A percentile compares a stretch with the other conserved stretches of the same genome.
phyloP scores from a whole-genome alignment of 2,888 invertebrate species.

The Drosophila formosana region DNA sequence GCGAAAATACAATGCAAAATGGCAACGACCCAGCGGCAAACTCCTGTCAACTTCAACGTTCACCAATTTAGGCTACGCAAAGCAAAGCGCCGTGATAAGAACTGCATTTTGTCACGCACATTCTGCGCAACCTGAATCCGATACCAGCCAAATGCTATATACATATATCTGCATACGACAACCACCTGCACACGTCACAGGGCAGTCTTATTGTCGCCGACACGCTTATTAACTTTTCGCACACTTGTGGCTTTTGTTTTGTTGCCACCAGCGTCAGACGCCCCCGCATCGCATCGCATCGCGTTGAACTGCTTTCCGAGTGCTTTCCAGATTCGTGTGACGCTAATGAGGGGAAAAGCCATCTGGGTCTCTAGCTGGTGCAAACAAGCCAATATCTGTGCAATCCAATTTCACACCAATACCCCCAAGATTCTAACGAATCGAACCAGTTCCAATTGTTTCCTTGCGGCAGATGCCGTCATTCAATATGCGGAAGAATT shows the following conservation, averaged over 20 bases:
- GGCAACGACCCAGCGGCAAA: constrained; percentile 10
- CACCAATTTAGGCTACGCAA: constrained; percentile 56
- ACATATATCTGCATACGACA: neutral
- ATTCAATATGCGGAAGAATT: constrained; percentile 2
- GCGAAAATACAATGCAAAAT: constrained; percentile 50
- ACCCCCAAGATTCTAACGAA: neutral
- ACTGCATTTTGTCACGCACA: constrained; percentile 74
- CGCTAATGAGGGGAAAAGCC: constrained; percentile 34
- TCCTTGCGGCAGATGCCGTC: neutral
- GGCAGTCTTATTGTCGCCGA: constrained; percentile 27
- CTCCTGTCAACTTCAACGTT: neutral
- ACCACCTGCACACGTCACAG: constrained; percentile 20
- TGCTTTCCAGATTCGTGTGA: constrained; percentile 11
- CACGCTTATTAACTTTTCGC: constrained; percentile 53
- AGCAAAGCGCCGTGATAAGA: constrained; percentile 46
- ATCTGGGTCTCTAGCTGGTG: neutral
- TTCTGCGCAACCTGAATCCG: constrained; percentile 24
- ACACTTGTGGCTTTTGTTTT: constrained; percentile 55
- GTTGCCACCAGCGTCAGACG: constrained; percentile 9
- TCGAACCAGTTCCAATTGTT: constrained; percentile 8
- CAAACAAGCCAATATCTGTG: constrained; percentile 11
- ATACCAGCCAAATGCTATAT: constrained; percentile 15
- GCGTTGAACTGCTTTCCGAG: too few relatives aligned
- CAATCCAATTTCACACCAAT: constrained; percentile 6
- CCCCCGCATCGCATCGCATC: constrained; percentile 2